phyloP scores from a whole-genome alignment of 2,797 vertebrate genomes.

The Onychomys torridus region DNA sequence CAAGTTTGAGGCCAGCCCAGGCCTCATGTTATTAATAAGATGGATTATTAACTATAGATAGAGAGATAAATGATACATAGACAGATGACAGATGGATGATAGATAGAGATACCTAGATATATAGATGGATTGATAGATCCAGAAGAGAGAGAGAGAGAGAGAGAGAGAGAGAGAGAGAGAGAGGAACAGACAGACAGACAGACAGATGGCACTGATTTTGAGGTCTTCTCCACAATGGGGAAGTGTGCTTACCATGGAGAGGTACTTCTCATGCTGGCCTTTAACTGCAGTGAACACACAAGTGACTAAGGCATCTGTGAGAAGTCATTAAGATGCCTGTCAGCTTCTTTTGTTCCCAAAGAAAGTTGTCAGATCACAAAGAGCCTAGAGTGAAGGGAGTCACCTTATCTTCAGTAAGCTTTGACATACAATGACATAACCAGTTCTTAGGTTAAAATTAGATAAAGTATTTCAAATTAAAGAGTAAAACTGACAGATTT shows the following conservation, averaged over 20 bases:
- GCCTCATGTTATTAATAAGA: background rate
- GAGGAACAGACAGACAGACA: too few species aligned
- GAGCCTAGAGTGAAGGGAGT: background rate
- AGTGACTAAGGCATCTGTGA: background rate
- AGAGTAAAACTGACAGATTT: slow-evolving; percentile 27
- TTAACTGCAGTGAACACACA: background rate
- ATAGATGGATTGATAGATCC: background rate
- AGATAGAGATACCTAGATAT: background rate
- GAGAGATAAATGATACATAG: background rate
- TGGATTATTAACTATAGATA: background rate
- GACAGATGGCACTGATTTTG: background rate
- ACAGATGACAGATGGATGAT: background rate
- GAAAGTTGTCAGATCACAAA: background rate
- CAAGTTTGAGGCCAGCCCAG: background rate
- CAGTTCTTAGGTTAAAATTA: slow-evolving; percentile 23
- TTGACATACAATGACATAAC: background rate
- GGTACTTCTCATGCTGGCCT: background rate
- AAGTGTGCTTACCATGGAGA: background rate
- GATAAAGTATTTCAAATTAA: background rate
- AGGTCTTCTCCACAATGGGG: slow-evolving; percentile 43
- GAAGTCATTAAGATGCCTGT: background rate
- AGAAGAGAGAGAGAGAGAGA: too few species aligned
- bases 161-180: background rate
- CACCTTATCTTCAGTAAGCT: background rate
- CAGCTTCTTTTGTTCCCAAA: slow-evolving; percentile 26